A percentile compares a stretch with the other conserved stretches of the same genome.
phyloP scores from a whole-genome alignment of 2,113 vertebrate species.

The Vidua chalybeata region DNA sequence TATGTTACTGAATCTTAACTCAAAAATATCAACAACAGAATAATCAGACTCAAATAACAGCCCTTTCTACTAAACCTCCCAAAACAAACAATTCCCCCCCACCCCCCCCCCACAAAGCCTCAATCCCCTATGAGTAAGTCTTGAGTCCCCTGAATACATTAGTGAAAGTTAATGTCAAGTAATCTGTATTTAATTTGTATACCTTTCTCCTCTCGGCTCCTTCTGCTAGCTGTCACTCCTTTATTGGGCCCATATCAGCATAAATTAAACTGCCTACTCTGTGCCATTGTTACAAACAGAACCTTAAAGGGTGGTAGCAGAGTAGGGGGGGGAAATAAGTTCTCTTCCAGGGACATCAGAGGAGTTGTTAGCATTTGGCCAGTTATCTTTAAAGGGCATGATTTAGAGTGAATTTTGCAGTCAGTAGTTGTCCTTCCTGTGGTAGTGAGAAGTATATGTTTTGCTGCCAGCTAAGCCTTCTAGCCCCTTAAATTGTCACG shows the following conservation, averaged over 20 bases:
- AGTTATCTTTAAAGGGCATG: neutral
- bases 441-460: neutral
- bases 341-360: neutral
- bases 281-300: neutral
- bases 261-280: neutral
- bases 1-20: neutral
- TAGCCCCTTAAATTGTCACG: neutral
- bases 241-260: neutral
- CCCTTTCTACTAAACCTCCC: neutral
- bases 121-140: neutral
- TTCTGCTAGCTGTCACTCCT: neutral
- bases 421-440: neutral
- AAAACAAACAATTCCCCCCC: fast-evolving
- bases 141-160: neutral
- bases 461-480: neutral
- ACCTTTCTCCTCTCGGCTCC: neutral
- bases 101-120: fast-evolving
- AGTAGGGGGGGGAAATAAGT: neutral
- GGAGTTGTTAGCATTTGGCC: neutral
- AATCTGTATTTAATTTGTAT: neutral
- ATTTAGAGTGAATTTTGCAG: neutral
- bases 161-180: neutral
- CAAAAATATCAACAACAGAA: neutral
- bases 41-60: neutral
- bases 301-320: neutral